phyloP scores from a whole-genome alignment of 2,113 vertebrate species.

The Odocoileus hemionus region DNA sequence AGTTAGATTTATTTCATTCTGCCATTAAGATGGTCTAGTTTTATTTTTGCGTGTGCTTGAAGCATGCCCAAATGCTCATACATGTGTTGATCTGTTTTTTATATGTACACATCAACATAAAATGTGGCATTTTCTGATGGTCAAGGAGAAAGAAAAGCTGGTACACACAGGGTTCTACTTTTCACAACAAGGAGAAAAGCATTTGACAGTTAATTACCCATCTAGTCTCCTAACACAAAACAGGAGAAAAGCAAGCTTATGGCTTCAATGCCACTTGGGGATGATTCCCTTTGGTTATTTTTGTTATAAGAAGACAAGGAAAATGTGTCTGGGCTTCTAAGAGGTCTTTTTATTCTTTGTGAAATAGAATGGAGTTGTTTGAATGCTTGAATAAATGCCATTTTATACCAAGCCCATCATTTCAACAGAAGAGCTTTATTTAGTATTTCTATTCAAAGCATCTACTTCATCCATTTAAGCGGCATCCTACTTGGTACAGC shows the following conservation, averaged over 20 bases:
- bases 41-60: not conserved
- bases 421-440: constrained; percentile 28
- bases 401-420: constrained; percentile 44
- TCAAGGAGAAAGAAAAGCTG: not conserved
- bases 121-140: not conserved
- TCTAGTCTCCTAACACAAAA: not conserved
- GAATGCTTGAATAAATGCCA: constrained; percentile 53
- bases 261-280: not conserved
- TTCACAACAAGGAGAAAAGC: not conserved
- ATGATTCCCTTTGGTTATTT: not conserved
- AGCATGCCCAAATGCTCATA: not conserved
- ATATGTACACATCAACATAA: not conserved
- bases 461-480: constrained; percentile 3
- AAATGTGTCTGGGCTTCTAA: not conserved
- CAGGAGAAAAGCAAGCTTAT: not conserved
- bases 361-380: constrained; percentile 34
- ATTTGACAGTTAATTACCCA: not conserved
- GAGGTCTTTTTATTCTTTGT: not conserved
- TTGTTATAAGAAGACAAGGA: not conserved
- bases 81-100: not conserved
- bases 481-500: not conserved
- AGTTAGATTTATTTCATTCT: not conserved
- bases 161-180: not conserved
- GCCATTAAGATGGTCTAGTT: not conserved
- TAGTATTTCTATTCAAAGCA: constrained; percentile 36